Evolutionary conservation across 2,888 invertebrate genomes (phyloP).

Genomic region (Polydrusus pterygomalis): DNA sequence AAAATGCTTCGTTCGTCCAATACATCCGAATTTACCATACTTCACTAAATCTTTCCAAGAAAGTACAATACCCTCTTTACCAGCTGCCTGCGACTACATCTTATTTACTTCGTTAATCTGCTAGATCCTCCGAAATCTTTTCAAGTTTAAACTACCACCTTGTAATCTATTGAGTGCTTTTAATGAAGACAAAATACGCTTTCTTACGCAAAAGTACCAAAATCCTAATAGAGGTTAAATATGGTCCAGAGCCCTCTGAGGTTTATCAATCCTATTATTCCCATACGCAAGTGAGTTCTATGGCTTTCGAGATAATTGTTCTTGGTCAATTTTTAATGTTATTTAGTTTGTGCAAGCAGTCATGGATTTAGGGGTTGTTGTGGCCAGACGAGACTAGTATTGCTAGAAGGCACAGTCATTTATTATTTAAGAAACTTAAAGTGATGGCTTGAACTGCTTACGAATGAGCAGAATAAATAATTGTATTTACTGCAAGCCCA

Average conservation of each 20-base stretch:
- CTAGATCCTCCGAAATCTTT: conserved; percentile 42
- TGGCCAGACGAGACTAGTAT: too few species aligned
- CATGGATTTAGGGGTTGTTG: background rate
- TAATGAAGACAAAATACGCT: conserved; percentile 47
- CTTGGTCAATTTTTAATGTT: conserved; percentile 32
- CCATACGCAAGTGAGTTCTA: conserved; percentile 26
- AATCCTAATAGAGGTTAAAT: conserved; percentile 48
- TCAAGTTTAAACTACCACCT: conserved; percentile 46
- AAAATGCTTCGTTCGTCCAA: background rate
- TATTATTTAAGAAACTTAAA: too few species aligned
- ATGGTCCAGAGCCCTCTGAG: conserved; percentile 36
- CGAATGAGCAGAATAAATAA: too few species aligned
- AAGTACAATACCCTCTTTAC: conserved; percentile 25
- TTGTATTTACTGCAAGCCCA: too few species aligned
- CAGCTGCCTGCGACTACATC: conserved; percentile 33
- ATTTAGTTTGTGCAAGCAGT: conserved; percentile 13
- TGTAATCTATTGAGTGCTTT: conserved; percentile 44
- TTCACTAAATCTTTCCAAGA: conserved; percentile 12
- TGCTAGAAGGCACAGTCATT: too few species aligned
- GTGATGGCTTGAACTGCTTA: too few species aligned
- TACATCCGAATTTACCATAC: conserved; percentile 29
- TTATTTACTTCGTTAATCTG: conserved; percentile 16
- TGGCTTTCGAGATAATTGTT: conserved; percentile 6
- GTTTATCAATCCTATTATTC: conserved; percentile 43
- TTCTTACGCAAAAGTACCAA: conserved; percentile 50